Base-by-base conservation (phyloP, 1,140 invertebrate genomes). In the Rhyzopertha dominica region DNA sequence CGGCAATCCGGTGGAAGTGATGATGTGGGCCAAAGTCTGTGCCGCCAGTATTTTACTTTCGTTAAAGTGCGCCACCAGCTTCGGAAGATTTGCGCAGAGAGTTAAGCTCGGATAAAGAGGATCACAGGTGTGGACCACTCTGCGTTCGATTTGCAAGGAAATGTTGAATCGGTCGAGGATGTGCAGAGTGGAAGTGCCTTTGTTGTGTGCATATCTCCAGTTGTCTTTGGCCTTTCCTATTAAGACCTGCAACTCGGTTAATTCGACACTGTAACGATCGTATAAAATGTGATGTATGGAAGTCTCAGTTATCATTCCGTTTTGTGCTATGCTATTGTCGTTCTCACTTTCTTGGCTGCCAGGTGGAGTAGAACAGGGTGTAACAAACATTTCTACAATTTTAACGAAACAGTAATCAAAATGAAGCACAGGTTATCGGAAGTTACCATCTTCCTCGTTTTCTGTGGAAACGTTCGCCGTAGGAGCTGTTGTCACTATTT, bases 91-190 rank as follows among this genome's bases (percentile, higher is more conserved):
- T 26, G 88, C 91, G 31, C 84, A 82, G 2, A 95, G 63, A 9
- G 84, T 88, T 5, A 89, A 70, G 25, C 80, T 84, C 2, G 92
- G 92, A 71, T 84, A 95, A 51, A 84, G 77, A 2, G 90, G 88
- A 74, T 95, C 90, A 38, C 76, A 72, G 12, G 88, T 91, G 25
- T 79, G 79, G 14, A 95, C 79, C 49, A 90, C 75, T 42, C 91
- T 73, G 36, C 90, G 70, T 62, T 91, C 87, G 34, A 90, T 75
- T 63, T 86, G 84, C 2, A 96, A 59, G 5, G 83, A 85, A 54
- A 96, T 95, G 57, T 84, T 93, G 61, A 96, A 95, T 55, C 87
- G 77, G 63, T 97, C 91, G 13, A 97, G 66, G 8, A 96, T 76
- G 59, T 97, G 92, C 47, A 95, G 72, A 16, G 77, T 82, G 0